These are phyloP conservation scores for Sabellastarte sp. DNA, from an alignment of 2,888 invertebrate genomes.

Conservation along the genomic window DNA sequence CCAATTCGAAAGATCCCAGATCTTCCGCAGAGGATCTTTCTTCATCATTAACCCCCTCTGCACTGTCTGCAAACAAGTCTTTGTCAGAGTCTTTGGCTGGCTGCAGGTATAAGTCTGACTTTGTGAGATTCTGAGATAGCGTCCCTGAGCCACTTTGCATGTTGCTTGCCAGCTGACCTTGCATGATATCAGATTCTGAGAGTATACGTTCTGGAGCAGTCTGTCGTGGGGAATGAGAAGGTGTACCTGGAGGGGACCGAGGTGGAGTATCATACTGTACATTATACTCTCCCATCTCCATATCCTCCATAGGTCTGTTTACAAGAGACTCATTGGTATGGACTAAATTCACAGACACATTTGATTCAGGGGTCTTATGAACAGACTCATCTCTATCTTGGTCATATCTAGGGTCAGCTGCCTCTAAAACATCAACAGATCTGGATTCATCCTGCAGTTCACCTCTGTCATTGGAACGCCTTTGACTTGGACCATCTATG, in stretches of 20 bases:
- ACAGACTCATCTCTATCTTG: not conserved
- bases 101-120: conserved; percentile 6
- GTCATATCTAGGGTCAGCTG: not conserved
- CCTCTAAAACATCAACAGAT: not conserved
- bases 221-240: not conserved
- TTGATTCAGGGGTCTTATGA: not conserved
- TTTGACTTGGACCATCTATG: not conserved
- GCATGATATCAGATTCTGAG: not conserved
- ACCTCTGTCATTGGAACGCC: not conserved
- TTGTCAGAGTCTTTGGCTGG: not conserved
- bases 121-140: not conserved
- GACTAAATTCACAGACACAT: not conserved
- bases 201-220: not conserved
- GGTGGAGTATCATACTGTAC: not conserved
- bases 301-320: not conserved
- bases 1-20: conserved; percentile 16
- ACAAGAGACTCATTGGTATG: not conserved
- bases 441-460: not conserved
- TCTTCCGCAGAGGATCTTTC: not conserved
- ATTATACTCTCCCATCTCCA: not conserved
- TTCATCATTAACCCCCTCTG: not conserved
- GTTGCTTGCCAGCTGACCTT: not conserved
- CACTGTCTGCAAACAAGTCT: not conserved
- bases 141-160: not conserved
- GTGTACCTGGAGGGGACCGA: not conserved